Base-by-base conservation (phyloP, 2,888 invertebrate species). In the Archips crataeganus region DNA sequence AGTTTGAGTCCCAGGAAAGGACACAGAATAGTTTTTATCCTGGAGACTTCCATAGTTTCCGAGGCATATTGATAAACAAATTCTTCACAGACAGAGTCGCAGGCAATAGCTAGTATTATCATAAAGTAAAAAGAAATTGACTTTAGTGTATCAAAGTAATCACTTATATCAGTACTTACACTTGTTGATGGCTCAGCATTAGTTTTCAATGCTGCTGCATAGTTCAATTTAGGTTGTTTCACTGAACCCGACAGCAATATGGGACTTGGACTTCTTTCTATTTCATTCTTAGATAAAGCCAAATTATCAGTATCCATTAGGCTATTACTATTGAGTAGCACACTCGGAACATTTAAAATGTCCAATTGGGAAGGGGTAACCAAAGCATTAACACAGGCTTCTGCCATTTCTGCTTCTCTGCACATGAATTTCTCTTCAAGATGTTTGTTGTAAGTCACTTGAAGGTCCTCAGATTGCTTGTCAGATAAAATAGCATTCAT, bases 401-500 rank as follows among this genome's bases (percentile, higher is more conserved):
- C 81, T 2, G 90, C 91, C 90, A 94, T 92, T 82, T 93, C 93
- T 51, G 84, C 76, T 78, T 94, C 89, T 73, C 86, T 84, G 70
- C 88, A 87, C 47, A 85, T 80, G 67, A 83, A 81, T 76, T 89
- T 92, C 42, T 90, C 88, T 68, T 89, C 86, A 67, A 87, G 70
- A 67, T 90, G 83, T 77, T 84, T 89, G 49, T 89, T 86, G 71
- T 89, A 89, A 51, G 87, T 81, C 13, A 77, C 75, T 69, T 91
- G 85, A 54, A 94, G 81, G 51, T 93, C 92, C 45, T 84, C 77
- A 6, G 87, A 81, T 70, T 93, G 93, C 74, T 90, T 92, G 32
- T 94, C 93, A 71, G 91, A 85, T 54, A 95, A 80, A 75, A 94
- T 93, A 4, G 85, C 78, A 72, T 86, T 90, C 90, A 95, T 94